Base-by-base conservation (phyloP, 2,113 vertebrate species). In the Physeter macrocephalus region DNA sequence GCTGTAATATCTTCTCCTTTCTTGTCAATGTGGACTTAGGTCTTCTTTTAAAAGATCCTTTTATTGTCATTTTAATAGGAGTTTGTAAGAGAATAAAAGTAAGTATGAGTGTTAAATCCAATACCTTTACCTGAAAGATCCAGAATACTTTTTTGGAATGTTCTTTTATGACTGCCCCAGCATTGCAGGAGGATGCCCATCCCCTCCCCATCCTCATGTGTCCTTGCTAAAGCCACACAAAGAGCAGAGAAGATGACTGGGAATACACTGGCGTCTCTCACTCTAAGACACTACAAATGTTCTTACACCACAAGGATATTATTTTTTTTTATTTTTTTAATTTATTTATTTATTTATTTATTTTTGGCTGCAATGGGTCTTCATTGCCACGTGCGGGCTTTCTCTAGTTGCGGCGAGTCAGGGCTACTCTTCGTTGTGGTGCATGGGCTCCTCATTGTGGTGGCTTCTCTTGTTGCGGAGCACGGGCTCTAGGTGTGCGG, bases 401-500 rank as follows among this genome's bases (percentile, higher is more conserved):
- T 52, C 52, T 52, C 52, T 52, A 6, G 52, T 18, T 52, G 52
- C 52, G 18, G 52, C 15, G 52, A 52, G 52, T 52, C 5, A 0
- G 49, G 52, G 52, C 52, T 52, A 52, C 52, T 52, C 52, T 52
- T 52, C 52, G 52, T 17, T 52, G 52, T 52, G 52, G 52, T 52
- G 52, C 15, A 5, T 18, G 52, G 52, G 52, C 15, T 52, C 17
- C 52, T 52, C 52, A 52, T 17, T 18, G 52, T 52, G 52, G 17
- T 17, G 52, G 52, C 52, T 52, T 52, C 52, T 52, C 52, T 6
- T 52, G 52, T 52, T 2, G 0, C 52, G 0, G 52, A 52, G 52
- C 52, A 18, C 0, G 52, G 52, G 52, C 52, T 52, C 5, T 18
- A 18, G 1, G 52, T 52, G 52, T 15, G 0, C 1, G 0, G 15